These are phyloP conservation scores for Ceyx margarethae DNA, from an alignment of 2,113 vertebrate species.

Conservation along the genomic window DNA sequence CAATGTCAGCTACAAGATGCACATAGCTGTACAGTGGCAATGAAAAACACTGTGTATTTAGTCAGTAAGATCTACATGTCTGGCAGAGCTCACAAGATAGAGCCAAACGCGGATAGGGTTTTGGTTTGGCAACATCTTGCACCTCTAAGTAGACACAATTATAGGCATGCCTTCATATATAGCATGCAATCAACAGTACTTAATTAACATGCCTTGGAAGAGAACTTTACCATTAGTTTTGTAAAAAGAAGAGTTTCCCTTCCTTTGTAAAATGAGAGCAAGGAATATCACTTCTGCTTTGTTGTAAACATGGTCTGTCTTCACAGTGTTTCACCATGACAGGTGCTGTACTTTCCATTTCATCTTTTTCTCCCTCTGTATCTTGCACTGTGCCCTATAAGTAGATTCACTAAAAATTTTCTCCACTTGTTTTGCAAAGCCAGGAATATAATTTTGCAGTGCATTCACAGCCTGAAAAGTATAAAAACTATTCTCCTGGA, in stretches of 20 bases:
- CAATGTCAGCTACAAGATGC: background rate
- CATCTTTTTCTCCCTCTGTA: conserved; percentile 21
- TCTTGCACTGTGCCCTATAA: conserved; percentile 20
- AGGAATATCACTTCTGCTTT: background rate
- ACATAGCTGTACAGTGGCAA: background rate
- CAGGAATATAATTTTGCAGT: conserved; percentile 61
- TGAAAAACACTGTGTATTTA: background rate
- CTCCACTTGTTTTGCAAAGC: conserved; percentile 61
- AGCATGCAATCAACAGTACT: background rate
- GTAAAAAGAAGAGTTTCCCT: background rate
- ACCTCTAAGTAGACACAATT: background rate
- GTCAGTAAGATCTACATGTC: background rate
- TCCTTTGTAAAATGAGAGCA: background rate
- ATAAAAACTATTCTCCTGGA: conserved; percentile 44
- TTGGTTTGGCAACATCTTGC: background rate
- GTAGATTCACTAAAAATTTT: conserved; percentile 62
- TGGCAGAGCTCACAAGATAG: background rate
- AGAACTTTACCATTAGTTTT: background rate
- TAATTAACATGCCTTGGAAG: background rate
- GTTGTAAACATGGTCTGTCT: background rate
- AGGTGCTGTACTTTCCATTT: background rate
- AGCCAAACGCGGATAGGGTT: background rate
- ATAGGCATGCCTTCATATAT: background rate
- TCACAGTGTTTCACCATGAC: background rate
- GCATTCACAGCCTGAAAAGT: conserved; percentile 54